These are phyloP conservation scores for Zele albiditarsus DNA, from an alignment of 2,888 invertebrate genomes.

Conservation along the genomic window DNA sequence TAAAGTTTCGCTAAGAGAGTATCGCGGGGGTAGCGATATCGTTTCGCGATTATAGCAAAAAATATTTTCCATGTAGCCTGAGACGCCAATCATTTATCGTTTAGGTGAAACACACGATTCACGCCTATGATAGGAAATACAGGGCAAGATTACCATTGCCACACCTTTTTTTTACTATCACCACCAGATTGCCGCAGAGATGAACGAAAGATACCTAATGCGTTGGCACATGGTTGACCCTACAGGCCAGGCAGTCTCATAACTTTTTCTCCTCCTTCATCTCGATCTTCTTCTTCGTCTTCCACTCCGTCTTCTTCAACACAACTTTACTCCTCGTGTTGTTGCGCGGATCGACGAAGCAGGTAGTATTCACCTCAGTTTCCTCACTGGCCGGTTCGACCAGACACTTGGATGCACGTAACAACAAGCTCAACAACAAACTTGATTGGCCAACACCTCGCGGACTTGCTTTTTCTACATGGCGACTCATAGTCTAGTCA, in stretches of 20 bases:
- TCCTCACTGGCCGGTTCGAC: conserved; percentile 47
- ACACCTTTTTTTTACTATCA: too few relatives aligned
- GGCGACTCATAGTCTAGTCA: conserved; percentile 64
- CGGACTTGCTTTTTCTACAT: conserved; percentile 53
- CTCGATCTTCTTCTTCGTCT: conserved; percentile 15
- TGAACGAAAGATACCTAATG: conserved; percentile 27
- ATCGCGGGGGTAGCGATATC: too few relatives aligned
- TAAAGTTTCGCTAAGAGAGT: too few relatives aligned
- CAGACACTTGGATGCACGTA: conserved; percentile 53
- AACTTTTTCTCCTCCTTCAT: conserved; percentile 36
- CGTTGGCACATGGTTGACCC: conserved; percentile 44
- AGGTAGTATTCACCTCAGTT: neutral
- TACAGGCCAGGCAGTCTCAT: conserved; percentile 51
- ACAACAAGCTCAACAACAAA: conserved; percentile 42
- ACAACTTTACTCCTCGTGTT: conserved; percentile 12
- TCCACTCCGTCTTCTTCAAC: conserved; percentile 15
- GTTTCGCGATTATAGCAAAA: too few relatives aligned
- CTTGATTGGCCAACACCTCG: conserved; percentile 48
- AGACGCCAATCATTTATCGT: too few relatives aligned
- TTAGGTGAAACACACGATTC: too few relatives aligned
- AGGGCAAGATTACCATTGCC: too few relatives aligned
- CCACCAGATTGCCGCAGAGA: neutral
- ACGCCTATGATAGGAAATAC: too few relatives aligned
- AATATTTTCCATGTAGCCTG: too few relatives aligned
- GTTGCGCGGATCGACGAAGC: conserved; percentile 27